phyloP scores from a whole-genome alignment of 2,797 vertebrate species.

The Picus viridis region DNA sequence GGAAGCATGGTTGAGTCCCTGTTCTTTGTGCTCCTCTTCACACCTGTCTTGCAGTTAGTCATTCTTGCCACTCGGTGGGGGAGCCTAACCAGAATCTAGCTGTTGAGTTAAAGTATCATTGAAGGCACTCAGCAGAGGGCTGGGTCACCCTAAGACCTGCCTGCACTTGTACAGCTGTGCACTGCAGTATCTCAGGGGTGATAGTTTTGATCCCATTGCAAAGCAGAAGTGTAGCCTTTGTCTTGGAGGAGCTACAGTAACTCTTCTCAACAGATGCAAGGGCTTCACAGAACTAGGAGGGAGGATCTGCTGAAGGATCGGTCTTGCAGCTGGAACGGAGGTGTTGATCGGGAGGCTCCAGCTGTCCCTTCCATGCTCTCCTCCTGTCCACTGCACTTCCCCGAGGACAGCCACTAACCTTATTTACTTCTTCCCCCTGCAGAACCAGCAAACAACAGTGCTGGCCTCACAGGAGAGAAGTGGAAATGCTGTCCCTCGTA shows the following conservation, averaged over 20 bases:
- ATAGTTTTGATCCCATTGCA: background rate
- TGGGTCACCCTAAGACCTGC: background rate
- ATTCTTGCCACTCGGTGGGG: background rate
- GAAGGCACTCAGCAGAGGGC: background rate
- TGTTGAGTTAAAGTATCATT: background rate
- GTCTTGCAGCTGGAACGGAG: background rate
- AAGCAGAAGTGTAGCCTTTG: background rate
- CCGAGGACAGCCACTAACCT: background rate
- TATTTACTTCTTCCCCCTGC: conserved; percentile 5
- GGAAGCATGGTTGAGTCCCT: background rate
- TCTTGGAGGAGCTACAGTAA: background rate
- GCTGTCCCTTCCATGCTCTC: background rate
- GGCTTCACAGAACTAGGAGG: background rate
- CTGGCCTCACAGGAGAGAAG: conserved; percentile 88
- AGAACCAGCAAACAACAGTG: conserved; percentile 89
- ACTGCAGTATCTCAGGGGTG: background rate
- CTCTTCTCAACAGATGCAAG: background rate
- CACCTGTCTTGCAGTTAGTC: background rate
- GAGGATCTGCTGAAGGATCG: background rate
- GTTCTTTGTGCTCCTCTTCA: background rate
- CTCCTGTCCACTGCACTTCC: background rate
- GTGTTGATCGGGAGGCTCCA: background rate
- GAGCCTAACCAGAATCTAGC: background rate
- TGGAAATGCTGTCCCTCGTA: conserved; percentile 80
- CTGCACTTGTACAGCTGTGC: background rate